A percentile compares a stretch with the other conserved stretches of the same genome.
Conservation (phyloP, 64 coral and sea anemone species). For the Porites lutea region DNA sequence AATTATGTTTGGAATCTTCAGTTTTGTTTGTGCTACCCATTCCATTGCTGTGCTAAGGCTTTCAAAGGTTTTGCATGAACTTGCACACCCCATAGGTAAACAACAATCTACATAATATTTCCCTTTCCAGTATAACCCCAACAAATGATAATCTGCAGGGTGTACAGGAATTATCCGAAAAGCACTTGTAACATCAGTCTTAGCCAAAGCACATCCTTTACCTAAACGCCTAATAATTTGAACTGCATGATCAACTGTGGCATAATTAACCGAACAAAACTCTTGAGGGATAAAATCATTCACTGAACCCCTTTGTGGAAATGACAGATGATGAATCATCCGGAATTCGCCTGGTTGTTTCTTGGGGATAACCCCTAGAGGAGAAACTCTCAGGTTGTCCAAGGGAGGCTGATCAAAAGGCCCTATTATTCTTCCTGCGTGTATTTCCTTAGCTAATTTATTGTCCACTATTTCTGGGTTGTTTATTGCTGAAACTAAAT, state of each 20-base stretch:
- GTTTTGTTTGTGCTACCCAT: neutral
- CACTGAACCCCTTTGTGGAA: neutral
- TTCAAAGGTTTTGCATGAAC: neutral
- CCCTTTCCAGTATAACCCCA: neutral
- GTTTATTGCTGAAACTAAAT: neutral
- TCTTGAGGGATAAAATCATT: neutral
- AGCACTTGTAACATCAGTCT: neutral
- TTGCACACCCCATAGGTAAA: neutral
- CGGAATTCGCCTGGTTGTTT: slow-evolving; percentile 10
- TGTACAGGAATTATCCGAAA: neutral
- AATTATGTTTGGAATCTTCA: neutral
- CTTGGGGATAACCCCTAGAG: slow-evolving; percentile 2
- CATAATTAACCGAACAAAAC: neutral
- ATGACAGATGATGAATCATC: slow-evolving; percentile 22
- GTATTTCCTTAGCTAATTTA: neutral
- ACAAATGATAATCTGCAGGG: neutral
- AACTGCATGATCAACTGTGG: neutral
- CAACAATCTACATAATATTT: neutral
- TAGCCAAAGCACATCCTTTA: neutral
- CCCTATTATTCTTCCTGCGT: neutral
- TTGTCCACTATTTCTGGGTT: neutral
- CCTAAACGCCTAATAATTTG: neutral
- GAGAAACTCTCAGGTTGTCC: neutral
- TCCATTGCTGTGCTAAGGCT: neutral
- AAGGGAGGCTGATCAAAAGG: slow-evolving; percentile 15